These are phyloP conservation scores for Neofelis nebulosa DNA, from an alignment of 2,113 vertebrate genomes.

Conservation along the genomic window DNA sequence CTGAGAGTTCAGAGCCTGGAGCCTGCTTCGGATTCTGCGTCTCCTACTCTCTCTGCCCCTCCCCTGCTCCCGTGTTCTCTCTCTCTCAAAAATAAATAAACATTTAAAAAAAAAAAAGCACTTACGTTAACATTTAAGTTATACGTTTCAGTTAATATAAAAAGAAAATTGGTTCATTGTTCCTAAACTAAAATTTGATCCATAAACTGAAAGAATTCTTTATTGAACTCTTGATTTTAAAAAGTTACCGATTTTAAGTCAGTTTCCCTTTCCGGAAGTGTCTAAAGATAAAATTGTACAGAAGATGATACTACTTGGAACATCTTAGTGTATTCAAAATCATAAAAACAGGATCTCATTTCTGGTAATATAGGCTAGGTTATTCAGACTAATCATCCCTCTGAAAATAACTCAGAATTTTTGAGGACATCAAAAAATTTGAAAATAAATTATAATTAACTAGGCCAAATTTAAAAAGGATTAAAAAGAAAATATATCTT, in stretches of 20 bases:
- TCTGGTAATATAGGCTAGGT: neutral
- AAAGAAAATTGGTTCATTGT: neutral
- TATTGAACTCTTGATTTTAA: neutral
- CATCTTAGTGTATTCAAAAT: neutral
- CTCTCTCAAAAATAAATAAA: too few species aligned
- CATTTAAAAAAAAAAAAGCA: too few species aligned
- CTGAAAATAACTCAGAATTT: neutral
- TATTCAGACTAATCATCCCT: neutral
- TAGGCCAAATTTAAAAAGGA: neutral
- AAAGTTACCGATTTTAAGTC: neutral
- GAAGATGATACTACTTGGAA: neutral
- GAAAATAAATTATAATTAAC: neutral
- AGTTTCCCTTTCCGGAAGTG: neutral
- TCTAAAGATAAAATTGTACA: neutral
- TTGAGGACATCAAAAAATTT: neutral
- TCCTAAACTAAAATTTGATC: neutral
- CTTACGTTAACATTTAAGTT: neutral
- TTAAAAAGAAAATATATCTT: neutral
- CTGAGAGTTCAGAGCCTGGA: too few species aligned
- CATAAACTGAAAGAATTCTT: neutral
- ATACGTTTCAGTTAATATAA: neutral
- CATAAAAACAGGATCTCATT: neutral
- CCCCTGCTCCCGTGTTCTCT: too few species aligned
- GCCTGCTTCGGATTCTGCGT: too few species aligned
- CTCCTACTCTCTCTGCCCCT: too few species aligned